A percentile compares a stretch with the other conserved stretches of the same genome.
These are phyloP conservation scores for Andrena praecox DNA, from an alignment of 2,888 invertebrate genomes.

Conservation along the genomic window DNA sequence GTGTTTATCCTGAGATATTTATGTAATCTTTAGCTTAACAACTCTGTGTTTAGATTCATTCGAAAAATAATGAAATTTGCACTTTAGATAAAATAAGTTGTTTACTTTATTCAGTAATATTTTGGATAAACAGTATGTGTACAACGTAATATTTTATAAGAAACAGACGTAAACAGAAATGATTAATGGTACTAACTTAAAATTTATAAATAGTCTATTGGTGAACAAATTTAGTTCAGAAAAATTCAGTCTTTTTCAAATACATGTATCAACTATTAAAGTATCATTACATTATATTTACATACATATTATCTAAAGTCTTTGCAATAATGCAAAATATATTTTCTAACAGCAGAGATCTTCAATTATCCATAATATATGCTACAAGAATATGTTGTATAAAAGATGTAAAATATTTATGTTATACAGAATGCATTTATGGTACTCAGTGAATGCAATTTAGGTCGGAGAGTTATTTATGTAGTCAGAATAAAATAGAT, in stretches of 20 bases:
- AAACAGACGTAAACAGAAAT: not conserved
- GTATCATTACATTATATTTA: slow-evolving; percentile 39
- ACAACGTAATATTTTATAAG: not conserved
- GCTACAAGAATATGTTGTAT: not conserved
- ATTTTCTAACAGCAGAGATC: slow-evolving; percentile 19
- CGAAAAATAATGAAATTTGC: not conserved
- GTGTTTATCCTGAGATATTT: slow-evolving; percentile 9
- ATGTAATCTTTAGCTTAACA: not conserved
- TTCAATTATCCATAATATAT: slow-evolving; percentile 8
- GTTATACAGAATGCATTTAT: too few species aligned
- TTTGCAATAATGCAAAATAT: not conserved
- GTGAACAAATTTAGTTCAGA: slow-evolving; percentile 15
- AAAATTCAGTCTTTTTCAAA: slow-evolving; percentile 48
- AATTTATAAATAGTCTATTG: not conserved
- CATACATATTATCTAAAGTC: slow-evolving; percentile 12
- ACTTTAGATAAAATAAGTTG: not conserved
- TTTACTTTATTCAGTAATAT: not conserved
- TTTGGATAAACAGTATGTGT: not conserved
- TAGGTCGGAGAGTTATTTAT: not conserved
- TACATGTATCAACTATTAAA: slow-evolving; percentile 9
- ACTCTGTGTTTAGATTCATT: not conserved
- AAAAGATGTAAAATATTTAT: slow-evolving; percentile 2
- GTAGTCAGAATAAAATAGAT: too few species aligned
- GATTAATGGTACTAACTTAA: not conserved
- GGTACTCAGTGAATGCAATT: not conserved